Base-by-base conservation (phyloP, 2,113 vertebrate species). In the Etheostoma cragini region DNA sequence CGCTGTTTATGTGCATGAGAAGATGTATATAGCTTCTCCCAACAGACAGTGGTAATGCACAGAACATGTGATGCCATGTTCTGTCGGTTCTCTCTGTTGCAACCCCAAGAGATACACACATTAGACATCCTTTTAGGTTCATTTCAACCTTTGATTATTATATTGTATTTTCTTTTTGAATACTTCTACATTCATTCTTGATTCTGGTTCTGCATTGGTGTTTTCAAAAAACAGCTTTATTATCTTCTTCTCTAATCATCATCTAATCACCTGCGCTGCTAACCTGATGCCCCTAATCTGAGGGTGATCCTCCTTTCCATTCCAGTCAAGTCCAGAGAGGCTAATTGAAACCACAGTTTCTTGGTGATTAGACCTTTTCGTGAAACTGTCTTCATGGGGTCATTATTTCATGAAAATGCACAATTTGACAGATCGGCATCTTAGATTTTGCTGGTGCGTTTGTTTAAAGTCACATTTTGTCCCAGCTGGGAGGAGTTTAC, bases 251-350 rank as follows among this genome's bases (percentile, higher is more conserved):
- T 26, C 26, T 26, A 26, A 26, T 26, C 26, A 67, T 79, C 33
- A 80, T 76, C 16, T 16, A 65, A 60, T 81, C 53, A 61, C 46
- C 52, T 35, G 15, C 2, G 19, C 33, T 67, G 60, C 69, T 38
- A 45, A 72, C 47, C 65, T 57, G 24, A 30, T 10, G 15, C 26
- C 68, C 46, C 22, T 65, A 22, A 82, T 82, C 19, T 35, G 63
- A 58, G 16, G 21, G 5, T 24, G 63, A 82, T 53, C 46, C 70
- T 78, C 66, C 70, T 85, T 53, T 61, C 47, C 42, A 63, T 76
- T 81, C 75, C 58, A 46, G 46, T 72, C 52, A 56, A 30, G 46
- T 72, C 52, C 50, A 30, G n/a, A 47, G 46, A 69, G 50, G 53
- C 22, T 1, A 64, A 80, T 56, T 22, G 14, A 58, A 68, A 70